Evolutionary conservation across 2,888 invertebrate species (phyloP).

Genomic region (Netelia virgata): DNA sequence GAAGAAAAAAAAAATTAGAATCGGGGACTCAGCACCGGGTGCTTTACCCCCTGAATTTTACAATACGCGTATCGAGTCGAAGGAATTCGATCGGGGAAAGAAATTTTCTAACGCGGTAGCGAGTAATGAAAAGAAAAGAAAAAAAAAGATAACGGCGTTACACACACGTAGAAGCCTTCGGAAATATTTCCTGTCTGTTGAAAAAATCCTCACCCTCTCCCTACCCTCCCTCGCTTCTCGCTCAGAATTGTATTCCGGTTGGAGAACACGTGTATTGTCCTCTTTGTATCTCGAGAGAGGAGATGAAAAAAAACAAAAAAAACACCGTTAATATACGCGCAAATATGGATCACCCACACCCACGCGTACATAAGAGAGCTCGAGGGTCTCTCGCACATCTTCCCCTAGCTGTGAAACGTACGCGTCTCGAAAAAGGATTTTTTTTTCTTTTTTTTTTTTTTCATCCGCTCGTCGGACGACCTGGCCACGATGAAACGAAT

Average conservation of each 20-base stretch:
- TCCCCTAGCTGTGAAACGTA: neutral
- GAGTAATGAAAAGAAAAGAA: conserved; percentile 12
- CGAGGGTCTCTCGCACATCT: neutral
- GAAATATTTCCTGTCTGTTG: conserved; percentile 64
- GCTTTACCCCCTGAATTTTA: conserved; percentile 38
- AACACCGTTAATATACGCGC: conserved; percentile 49
- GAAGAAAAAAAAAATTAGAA: conserved; percentile 22
- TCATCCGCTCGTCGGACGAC: too few species aligned
- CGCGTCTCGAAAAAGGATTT: conserved; percentile 18
- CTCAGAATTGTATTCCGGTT: conserved; percentile 26
- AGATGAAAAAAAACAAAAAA: conserved; percentile 24
- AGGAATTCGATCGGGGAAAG: conserved; percentile 48
- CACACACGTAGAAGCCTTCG: conserved; percentile 17
- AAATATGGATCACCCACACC: conserved; percentile 44
- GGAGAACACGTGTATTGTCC: conserved; percentile 27
- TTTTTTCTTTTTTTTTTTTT: conserved; percentile 11
- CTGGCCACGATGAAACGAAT: conserved; percentile 7
- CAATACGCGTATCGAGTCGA: conserved; percentile 45
- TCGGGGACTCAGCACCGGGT: conserved; percentile 59
- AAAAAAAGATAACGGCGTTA: conserved; percentile 55
- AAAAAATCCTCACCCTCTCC: conserved; percentile 10
- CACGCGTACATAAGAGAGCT: neutral
- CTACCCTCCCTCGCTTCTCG: neutral
- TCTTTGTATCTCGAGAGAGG: conserved; percentile 32
- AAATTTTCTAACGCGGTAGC: conserved; percentile 46